Percentiles rank a stretch among this genome's conserved stretches.
phyloP scores from a whole-genome alignment of 2,888 invertebrate species.

The Strigamia crassipes region DNA sequence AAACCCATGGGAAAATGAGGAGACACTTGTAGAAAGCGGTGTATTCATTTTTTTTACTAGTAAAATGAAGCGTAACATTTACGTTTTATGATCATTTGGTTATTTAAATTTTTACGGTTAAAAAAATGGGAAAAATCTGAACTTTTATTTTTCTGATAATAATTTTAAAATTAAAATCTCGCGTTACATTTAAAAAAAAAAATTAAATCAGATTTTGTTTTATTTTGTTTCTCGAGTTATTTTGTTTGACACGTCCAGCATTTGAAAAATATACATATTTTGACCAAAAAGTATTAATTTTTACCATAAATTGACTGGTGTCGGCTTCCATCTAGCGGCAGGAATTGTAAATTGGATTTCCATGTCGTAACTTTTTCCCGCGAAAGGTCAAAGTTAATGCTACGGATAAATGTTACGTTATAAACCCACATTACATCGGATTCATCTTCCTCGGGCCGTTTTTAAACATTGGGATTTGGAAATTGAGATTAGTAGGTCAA shows the following conservation, averaged over 20 bases:
- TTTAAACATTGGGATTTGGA: background rate
- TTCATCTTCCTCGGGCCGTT: background rate
- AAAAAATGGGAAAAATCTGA: background rate
- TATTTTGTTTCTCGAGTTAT: no score
- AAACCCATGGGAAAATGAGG: background rate
- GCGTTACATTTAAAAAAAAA: no score
- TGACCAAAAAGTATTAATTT: background rate
- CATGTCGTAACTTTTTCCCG: background rate
- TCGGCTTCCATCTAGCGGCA: background rate
- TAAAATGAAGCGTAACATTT: no score
- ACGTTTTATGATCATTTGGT: no score
- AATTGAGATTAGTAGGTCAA: conserved; percentile 11
- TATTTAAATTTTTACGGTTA: background rate
- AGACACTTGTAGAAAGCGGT: background rate
- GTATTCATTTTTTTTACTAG: no score
- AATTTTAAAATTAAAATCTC: background rate
- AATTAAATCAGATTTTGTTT: background rate
- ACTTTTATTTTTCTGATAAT: background rate
- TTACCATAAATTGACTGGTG: background rate
- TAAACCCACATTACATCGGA: background rate
- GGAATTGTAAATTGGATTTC: background rate
- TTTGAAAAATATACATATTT: background rate
- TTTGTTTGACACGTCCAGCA: background rate
- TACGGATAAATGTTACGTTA: background rate
- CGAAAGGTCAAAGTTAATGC: background rate